These are phyloP conservation scores for Anolis sagrei DNA, from an alignment of 2,113 vertebrate genomes.

Conservation along the genomic window DNA sequence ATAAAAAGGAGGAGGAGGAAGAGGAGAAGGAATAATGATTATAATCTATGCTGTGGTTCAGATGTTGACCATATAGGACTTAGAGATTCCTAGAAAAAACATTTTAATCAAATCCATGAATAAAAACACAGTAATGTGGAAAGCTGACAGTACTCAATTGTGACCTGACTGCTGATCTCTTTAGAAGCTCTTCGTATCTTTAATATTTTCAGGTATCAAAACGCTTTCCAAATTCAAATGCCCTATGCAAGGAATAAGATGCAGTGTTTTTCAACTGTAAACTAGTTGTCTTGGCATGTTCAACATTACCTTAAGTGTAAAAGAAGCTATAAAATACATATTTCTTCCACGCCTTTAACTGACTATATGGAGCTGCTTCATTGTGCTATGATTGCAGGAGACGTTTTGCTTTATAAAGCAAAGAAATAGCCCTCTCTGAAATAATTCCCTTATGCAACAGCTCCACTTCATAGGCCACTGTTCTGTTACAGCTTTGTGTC, in stretches of 20 bases:
- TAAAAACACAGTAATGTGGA: no score
- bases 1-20: not conserved
- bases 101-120: no score
- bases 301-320: not conserved
- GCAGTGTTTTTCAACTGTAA: not conserved
- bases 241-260: not conserved
- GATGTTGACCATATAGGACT: no score
- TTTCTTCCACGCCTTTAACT: not conserved
- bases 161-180: not conserved
- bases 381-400: not conserved
- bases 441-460: not conserved
- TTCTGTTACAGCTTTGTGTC: not conserved
- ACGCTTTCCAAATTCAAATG: not conserved
- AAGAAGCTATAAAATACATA: not conserved
- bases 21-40: not conserved
- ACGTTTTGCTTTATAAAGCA: not conserved
- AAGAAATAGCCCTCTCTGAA: not conserved
- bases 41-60: not conserved
- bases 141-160: not conserved
- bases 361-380: not conserved
- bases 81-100: no score
- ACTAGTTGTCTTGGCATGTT: not conserved
- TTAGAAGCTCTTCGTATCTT: not conserved
- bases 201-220: not conserved
- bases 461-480: fast-evolving